Base-by-base conservation (phyloP, 2,888 invertebrate species). In the Tetragnatha montana region DNA sequence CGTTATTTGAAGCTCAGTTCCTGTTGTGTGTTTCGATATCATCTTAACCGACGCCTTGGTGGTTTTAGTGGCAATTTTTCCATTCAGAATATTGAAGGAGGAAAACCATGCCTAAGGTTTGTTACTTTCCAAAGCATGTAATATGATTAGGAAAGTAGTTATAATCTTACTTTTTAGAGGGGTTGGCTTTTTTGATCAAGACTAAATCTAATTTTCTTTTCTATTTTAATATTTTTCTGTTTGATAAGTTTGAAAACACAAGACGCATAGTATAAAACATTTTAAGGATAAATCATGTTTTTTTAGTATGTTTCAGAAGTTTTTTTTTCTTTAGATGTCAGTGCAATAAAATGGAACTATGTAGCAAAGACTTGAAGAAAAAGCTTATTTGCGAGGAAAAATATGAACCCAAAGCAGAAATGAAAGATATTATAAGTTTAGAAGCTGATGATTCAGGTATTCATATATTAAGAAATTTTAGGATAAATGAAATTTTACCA, bases 1-100 rank as follows among this genome's bases (percentile, higher is more conserved):
- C 92, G 93, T 86, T 93, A 94, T 92, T 92, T 93, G 76, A 93
- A 93, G 12, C 92, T 94, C 79, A 94, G 94, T 92, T 93, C 93
- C 0, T 94, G 94, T 91, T 94, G 94, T 92, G 94, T 94, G 91
- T 94, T 93, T 92, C 93, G 93, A 81, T 94, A 94, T 91, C 91
- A 91, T 10, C 92, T 92, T 12, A 93, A 93, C 0, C 92, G 92
- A 12, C 92, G 93, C 81, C 92, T 94, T 6, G 94, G 94, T 7
- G 94, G 94, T 1, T 92, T 92, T 78, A 92, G 93, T 91, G 94
- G 94, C 17, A 93, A 93, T 88, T 94, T 94, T 92, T 93, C 93
- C 60, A 92, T 94, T n/a, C 91, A 93, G 2, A 91, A 91, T 21
- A 93, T 94, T n/a, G 91, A 92, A 50, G 94, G 93, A 51, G 92